These are phyloP conservation scores for Nebria salina DNA, from an alignment of 2,888 invertebrate genomes.

Conservation along the genomic window DNA sequence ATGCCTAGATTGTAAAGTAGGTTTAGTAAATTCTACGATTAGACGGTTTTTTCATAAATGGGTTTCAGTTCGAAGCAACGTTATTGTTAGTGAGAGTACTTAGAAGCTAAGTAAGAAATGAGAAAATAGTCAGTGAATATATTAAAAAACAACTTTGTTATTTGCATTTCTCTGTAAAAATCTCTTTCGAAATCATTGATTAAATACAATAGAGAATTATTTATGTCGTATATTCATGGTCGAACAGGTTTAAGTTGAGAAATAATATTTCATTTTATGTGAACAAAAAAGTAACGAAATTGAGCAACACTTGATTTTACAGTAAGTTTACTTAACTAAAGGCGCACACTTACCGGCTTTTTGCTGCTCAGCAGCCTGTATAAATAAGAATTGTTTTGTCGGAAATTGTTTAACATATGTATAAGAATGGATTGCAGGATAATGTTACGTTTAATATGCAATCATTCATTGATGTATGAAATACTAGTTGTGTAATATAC, in stretches of 20 bases:
- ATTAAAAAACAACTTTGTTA: background rate
- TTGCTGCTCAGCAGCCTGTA: constrained; percentile 35
- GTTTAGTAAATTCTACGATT: no score
- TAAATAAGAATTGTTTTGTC: constrained; percentile 21
- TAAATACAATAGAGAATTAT: constrained; percentile 1
- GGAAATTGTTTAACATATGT: constrained; percentile 6
- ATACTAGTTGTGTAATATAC: background rate
- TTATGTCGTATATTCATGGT: constrained; percentile 28
- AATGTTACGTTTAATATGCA: background rate
- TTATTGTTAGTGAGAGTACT: no score
- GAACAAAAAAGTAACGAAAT: constrained; percentile 30
- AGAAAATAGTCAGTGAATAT: no score
- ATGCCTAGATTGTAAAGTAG: no score
- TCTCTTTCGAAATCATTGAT: constrained; percentile 14
- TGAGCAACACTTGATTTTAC: constrained; percentile 34
- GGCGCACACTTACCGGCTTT: constrained; percentile 24
- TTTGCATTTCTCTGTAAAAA: background rate
- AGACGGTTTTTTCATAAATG: no score
- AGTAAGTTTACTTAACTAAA: constrained; percentile 23
- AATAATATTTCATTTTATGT: constrained; percentile 33
- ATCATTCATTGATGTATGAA: background rate
- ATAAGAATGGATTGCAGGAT: background rate
- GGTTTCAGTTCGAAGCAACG: no score
- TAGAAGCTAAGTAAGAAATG: no score
- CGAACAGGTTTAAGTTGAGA: constrained; percentile 35